Evolutionary conservation across 2,113 vertebrate genomes (phyloP), one percentile per base, ranked within the genome.

Genomic region (Glareola pratincola): DNA sequence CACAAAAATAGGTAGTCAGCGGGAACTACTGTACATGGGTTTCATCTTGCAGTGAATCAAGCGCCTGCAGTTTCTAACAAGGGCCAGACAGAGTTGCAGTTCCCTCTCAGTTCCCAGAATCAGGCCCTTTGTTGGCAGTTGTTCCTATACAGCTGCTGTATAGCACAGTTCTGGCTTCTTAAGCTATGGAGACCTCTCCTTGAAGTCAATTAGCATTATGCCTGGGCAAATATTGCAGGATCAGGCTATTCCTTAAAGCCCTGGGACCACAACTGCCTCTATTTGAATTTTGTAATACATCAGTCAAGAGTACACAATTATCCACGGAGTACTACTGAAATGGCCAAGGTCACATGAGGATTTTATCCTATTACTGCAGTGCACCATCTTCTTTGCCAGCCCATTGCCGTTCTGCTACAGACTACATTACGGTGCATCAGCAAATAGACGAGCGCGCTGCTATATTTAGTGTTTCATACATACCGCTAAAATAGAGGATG

Each of bases 371-470:
- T 83, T 94, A 88, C 97, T 96, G 97, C 97, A 97, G 95, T 97
- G 97, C 95, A 96, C 91, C 96, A 95, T 77, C 94, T 94, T 94
- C 45, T 48, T 84, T 92, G 97, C 94, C 96, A 97, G 96, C 77
- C 83, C 64, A 39, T 66, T 91, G 77, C 91, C 90, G 78, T 79
- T 96, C 88, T 94, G 90, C 95, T 91, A 67, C 84, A 80, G 92
- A 92, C 95, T 92, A 48, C 90, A 96, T 97, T 95, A 97, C 85
- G 69, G 79, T 94, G 93, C 93, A 96, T 97, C 97, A 97, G 97
- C 97, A 97, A 97, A 97, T 96, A 83, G 66, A 91, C 0, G 0
- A 84, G 80, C 63, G 64, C 3, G 0, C 83, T 85, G 95, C 93
- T 96, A 94, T 95, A 95, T 96, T 96, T 96, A 96, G 97, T 60